Evolutionary conservation across 2,888 invertebrate species (phyloP).

Genomic region (Drosophila suboccidentalis): DNA sequence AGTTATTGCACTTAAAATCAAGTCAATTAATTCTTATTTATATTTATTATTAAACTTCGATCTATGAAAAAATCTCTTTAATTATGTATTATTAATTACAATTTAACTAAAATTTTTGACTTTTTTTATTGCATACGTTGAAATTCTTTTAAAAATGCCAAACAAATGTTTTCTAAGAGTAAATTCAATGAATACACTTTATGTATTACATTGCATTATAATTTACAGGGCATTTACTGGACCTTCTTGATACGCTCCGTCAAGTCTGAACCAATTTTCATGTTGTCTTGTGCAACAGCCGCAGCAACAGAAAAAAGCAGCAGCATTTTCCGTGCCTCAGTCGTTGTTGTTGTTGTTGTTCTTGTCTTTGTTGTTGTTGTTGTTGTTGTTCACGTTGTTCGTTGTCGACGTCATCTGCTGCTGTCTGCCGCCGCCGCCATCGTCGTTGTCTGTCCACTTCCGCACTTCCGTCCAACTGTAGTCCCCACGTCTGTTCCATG

Average conservation of each 20-base stretch:
- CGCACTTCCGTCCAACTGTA: constrained; percentile 31
- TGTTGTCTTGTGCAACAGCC: constrained; percentile 55
- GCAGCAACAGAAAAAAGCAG: constrained; percentile 25
- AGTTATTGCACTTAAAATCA: no score
- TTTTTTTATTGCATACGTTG: no score
- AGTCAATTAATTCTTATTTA: no score
- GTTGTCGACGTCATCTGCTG: constrained; percentile 63
- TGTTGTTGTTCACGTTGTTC: constrained; percentile 16
- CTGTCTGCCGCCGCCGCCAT: constrained; percentile 54
- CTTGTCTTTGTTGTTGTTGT: constrained; percentile 3
- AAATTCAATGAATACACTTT: no score
- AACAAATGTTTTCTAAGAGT: no score
- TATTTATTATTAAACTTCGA: no score
- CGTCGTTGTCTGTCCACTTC: constrained; percentile 29
- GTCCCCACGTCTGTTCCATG: constrained; percentile 67
- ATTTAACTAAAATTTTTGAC: no score
- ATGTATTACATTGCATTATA: background rate
- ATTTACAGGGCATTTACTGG: constrained; percentile 24
- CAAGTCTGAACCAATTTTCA: constrained; percentile 33
- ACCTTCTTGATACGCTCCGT: constrained; percentile 10
- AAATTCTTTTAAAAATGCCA: no score
- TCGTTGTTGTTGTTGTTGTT: constrained; percentile 5
- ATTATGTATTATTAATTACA: no score
- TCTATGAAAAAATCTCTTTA: no score
- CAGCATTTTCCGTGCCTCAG: constrained; percentile 48